Base-by-base conservation (phyloP, 2,113 vertebrate genomes). In the Geococcyx californianus region DNA sequence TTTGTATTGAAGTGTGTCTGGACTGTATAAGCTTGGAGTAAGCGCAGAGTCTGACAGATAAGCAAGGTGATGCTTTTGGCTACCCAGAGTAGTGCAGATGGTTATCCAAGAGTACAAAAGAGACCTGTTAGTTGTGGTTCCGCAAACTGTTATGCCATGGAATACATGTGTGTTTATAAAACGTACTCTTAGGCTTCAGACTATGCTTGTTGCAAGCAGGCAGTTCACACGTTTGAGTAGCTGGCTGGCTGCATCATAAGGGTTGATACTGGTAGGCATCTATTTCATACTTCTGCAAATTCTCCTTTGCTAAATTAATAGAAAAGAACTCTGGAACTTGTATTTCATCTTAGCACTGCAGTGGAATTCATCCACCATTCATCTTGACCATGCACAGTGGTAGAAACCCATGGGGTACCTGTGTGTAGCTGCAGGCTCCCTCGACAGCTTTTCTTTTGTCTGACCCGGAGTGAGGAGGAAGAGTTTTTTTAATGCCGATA, bases 331-430 rank as follows among this genome's bases (percentile, higher is more conserved):
- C 36, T 76, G 49, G 10, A 60, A 23, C 36, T 36, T 93, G 75
- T 49, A 69, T 87, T 89, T 95, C 73, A 64, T 20, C 0, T 0
- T 55, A 23, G 62, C 44, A 17, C 28, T 16, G 33, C 0, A 0
- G 12, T 59, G n/a, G 58, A 60, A 72, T 34, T 94, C 11, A 1
- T 42, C 21, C 21, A 29, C 29, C 36, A 8, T 69, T 82, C 40
- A 13, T 29, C 33, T 51, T 4, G 5, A 55, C 75, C 38, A 25
- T 0, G 4, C 1, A 0, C 10, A 2, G 69, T 52, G 66, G 54
- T 66, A 63, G 69, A 56, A 82, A 24, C 6, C 6, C 0, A 0
- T 18, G 36, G 26, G 42, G 40, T 66, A 88, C 82, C 83, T 86
- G 75, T 25, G 72, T 55, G 67, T 77, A 45, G 64, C 72, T 90